These are phyloP conservation scores for Asobara japonica DNA, from an alignment of 1,140 invertebrate species.

Conservation along the genomic window DNA sequence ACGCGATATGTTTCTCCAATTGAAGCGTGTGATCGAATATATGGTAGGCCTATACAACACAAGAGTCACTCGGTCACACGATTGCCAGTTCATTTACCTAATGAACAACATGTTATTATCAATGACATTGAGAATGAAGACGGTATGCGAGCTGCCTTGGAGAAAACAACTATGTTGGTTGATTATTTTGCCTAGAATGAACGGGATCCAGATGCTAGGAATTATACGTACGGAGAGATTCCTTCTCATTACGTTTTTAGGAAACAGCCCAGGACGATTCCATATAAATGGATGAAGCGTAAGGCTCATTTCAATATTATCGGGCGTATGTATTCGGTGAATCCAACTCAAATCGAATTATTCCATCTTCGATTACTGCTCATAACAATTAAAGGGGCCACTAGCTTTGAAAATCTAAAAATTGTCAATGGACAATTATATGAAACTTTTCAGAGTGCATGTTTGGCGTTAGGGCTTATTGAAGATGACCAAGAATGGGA, in stretches of 20 bases:
- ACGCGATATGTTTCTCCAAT: constrained; percentile 20
- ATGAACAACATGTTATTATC: too few species aligned
- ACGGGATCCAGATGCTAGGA: constrained; percentile 22
- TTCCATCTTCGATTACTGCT: constrained; percentile 28
- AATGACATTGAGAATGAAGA: too few species aligned
- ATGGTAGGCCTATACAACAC: too few species aligned
- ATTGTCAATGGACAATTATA: constrained; percentile 20
- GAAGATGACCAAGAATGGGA: too few species aligned
- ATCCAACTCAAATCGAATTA: constrained; percentile 33
- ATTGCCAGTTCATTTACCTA: too few species aligned
- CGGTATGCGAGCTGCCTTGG: too few species aligned
- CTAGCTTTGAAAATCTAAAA: too few species aligned
- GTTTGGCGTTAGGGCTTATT: constrained; percentile 25
- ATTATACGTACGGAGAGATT: too few species aligned
- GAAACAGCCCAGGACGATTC: background rate
- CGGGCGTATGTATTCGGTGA: constrained; percentile 34
- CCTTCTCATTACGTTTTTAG: constrained; percentile 22
- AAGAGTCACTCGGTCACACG: too few species aligned
- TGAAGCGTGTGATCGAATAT: too few species aligned
- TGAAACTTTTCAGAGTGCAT: constrained; percentile 11
- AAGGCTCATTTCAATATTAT: too few species aligned
- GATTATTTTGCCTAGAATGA: constrained; percentile 24
- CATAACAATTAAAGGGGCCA: constrained; percentile 10
- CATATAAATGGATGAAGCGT: constrained; percentile 28
- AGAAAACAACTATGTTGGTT: constrained; percentile 38